phyloP scores from a whole-genome alignment of 1,140 invertebrate species.

The Formica exsecta region DNA sequence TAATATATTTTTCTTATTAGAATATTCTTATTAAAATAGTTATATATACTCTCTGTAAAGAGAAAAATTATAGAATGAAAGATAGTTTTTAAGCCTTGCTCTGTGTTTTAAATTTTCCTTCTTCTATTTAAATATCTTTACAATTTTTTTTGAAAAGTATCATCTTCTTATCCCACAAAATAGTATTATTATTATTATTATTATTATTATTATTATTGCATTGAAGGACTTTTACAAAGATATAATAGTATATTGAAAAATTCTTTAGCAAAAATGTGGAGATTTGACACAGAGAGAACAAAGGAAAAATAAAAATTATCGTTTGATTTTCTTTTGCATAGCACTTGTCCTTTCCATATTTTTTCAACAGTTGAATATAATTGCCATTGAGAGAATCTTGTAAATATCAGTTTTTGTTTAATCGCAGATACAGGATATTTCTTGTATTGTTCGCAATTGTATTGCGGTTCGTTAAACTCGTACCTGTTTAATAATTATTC shows the following conservation, averaged over 20 bases:
- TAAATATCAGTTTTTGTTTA: slow-evolving; percentile 30
- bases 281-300: neutral
- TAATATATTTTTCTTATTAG: too few species aligned
- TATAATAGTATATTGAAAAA: neutral
- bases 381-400: neutral
- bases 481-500: slow-evolving; percentile 20
- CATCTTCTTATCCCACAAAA: too few species aligned
- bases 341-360: neutral
- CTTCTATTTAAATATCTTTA: neutral
- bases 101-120: neutral
- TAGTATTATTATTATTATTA: neutral
- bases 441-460: slow-evolving; percentile 32
- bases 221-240: neutral
- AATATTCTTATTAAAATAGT: too few species aligned
- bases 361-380: neutral
- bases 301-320: neutral
- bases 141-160: neutral
- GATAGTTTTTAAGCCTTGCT: too few species aligned
- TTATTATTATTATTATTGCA: neutral
- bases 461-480: neutral
- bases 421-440: slow-evolving; percentile 2
- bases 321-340: neutral
- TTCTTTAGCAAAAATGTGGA: neutral
- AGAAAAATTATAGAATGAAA: too few species aligned
- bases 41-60: too few species aligned